Percentiles rank a stretch among this genome's conserved stretches.
phyloP scores from a whole-genome alignment of 2,797 vertebrate species.

The Aldrovandia affinis region DNA sequence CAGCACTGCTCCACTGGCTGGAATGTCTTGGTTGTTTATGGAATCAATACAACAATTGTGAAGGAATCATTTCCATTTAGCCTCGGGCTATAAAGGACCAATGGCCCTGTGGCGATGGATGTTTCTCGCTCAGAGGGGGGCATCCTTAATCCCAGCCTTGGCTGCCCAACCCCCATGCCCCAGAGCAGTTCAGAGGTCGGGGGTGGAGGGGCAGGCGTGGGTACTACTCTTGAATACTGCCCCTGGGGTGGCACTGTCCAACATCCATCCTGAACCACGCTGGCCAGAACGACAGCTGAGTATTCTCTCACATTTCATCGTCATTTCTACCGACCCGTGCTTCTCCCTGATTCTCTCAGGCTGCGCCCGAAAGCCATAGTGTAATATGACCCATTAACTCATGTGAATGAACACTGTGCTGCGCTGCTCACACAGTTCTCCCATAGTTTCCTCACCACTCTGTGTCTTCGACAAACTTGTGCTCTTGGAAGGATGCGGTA shows the following conservation, averaged over 20 bases:
- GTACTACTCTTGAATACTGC: conserved; percentile 62
- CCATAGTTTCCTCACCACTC: background rate
- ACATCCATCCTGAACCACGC: conserved; percentile 28
- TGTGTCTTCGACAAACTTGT: conserved; percentile 24
- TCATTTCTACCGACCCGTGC: conserved; percentile 33
- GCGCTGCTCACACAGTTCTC: background rate
- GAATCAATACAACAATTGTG: conserved; percentile 70
- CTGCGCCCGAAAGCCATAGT: background rate
- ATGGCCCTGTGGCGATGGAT: conserved; percentile 18
- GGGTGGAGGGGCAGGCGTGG: conserved; percentile 45
- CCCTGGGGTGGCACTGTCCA: conserved; percentile 57
- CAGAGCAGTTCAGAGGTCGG: conserved; percentile 39
- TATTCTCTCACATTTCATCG: conserved; percentile 70
- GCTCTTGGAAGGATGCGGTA: background rate
- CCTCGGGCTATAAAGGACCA: conserved; percentile 55
- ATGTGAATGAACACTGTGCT: background rate
- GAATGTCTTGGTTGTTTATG: conserved; percentile 57
- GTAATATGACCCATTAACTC: background rate
- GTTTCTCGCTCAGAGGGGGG: conserved; percentile 43
- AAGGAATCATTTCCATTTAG: conserved; percentile 60
- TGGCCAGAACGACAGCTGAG: conserved; percentile 72
- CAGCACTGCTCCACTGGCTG: background rate
- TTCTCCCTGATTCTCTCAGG: conserved; percentile 48
- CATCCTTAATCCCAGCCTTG: conserved; percentile 41
- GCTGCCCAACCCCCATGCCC: conserved; percentile 30